Evolutionary conservation across 2,888 invertebrate genomes (phyloP).

Genomic region (Dryococelus australis): DNA sequence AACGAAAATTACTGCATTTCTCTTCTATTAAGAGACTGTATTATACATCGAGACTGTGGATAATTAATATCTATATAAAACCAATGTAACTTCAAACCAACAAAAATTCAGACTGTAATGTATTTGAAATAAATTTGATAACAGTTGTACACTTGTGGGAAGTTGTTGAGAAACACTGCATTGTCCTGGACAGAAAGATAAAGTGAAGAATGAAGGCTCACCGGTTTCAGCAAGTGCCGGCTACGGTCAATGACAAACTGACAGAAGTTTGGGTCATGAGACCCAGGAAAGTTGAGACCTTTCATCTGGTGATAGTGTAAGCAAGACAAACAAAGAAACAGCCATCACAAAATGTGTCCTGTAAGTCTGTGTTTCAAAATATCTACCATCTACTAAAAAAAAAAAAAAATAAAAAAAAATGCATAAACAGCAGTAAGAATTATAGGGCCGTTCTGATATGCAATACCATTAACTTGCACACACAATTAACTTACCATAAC

Average conservation of each 20-base stretch:
- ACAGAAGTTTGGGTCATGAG: slow-evolving; percentile 94
- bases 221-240: slow-evolving; percentile 95
- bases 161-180: not conserved
- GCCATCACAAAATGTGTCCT: slow-evolving; percentile 19
- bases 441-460: not conserved
- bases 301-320: slow-evolving; percentile 74
- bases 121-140: not conserved
- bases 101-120: no score
- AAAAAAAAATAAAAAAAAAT: not conserved
- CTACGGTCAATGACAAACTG: slow-evolving; percentile 96
- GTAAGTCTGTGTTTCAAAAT: not conserved
- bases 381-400: not conserved
- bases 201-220: slow-evolving; percentile 64
- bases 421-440: not conserved
- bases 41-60: no score
- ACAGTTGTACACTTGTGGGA: not conserved
- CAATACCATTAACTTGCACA: not conserved
- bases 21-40: no score
- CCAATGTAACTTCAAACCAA: no score
- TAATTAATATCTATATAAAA: no score
- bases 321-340: slow-evolving; percentile 33
- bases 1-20: no score
- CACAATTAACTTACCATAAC: no score
- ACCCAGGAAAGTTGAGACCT: slow-evolving; percentile 95
- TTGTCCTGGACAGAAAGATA: not conserved